phyloP scores from a whole-genome alignment of 2,888 invertebrate species.

The Dermolepida albohirtum region DNA sequence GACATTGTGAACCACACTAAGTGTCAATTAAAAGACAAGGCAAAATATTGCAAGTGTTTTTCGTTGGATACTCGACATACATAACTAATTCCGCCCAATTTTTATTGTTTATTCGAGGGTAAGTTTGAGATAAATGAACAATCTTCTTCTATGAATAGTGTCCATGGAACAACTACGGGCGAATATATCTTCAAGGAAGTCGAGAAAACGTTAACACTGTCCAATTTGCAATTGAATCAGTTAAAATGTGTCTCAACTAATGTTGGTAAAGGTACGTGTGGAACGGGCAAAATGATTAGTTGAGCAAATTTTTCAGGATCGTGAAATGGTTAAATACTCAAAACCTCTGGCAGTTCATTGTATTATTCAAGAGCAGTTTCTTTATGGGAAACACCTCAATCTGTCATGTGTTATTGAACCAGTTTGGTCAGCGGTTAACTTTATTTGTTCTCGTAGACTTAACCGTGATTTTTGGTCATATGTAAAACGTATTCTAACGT shows the following conservation, averaged over 20 bases:
- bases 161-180: conserved; percentile 3
- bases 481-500: conserved; percentile 6
- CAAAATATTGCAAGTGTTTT: no score
- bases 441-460: conserved; percentile 18
- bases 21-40: no score
- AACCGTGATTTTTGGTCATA: conserved; percentile 3
- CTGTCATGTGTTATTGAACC: conserved; percentile 12
- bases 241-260: conserved; percentile 12
- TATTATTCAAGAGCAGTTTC: conserved; percentile 7
- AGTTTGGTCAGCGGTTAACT: conserved; percentile 4
- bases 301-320: conserved; percentile 5
- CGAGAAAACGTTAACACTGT: conserved; percentile 8
- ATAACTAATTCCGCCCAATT: no score
- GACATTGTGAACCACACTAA: no score
- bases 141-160: not conserved
- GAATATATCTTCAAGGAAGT: conserved; percentile 17
- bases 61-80: no score
- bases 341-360: conserved; percentile 11
- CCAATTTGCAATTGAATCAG: conserved; percentile 6
- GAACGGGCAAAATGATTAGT: conserved; percentile 3
- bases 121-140: no score
- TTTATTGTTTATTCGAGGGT: no score
- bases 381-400: conserved; percentile 22
- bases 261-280: not conserved
- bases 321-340: conserved; percentile 4